Percentiles rank a stretch among this genome's conserved stretches.
Evolutionary conservation across 2,797 vertebrate species (phyloP).

Genomic region (Meriones psammophilus): DNA sequence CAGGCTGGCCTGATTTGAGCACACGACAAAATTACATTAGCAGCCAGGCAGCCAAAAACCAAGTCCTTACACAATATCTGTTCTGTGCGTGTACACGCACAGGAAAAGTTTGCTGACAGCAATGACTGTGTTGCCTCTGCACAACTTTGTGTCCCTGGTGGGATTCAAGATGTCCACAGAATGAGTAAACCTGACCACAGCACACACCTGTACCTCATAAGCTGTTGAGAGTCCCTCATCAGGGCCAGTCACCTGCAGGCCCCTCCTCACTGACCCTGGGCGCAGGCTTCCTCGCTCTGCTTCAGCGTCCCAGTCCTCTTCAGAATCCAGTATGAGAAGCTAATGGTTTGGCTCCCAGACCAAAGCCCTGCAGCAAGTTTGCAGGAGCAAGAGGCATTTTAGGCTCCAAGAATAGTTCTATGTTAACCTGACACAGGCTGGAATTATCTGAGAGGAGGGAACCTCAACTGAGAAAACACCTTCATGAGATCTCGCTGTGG

Average conservation of each 20-base stretch:
- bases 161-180: neutral
- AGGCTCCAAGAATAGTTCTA: neutral
- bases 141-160: neutral
- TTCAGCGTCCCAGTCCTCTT: neutral
- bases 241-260: neutral
- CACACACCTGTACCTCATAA: accelerated
- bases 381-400: neutral
- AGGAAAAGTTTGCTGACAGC: neutral
- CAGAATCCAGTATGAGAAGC: neutral
- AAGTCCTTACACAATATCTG: neutral
- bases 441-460: no score
- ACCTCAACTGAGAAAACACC: no score
- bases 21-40: neutral
- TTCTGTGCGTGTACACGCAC: neutral
- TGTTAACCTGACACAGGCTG: no score
- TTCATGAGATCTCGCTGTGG: no score
- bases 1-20: neutral
- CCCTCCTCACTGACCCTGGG: neutral
- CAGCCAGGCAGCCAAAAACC: neutral
- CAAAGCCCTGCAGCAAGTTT: neutral
- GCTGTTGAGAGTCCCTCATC: neutral
- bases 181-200: neutral
- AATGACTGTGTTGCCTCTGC: neutral
- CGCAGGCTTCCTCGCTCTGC: neutral
- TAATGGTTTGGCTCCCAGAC: neutral